Percentiles rank a stretch among this genome's conserved stretches.
These are phyloP conservation scores for Mechanitis mazaeus DNA, from an alignment of 2,888 invertebrate species.

Conservation along the genomic window DNA sequence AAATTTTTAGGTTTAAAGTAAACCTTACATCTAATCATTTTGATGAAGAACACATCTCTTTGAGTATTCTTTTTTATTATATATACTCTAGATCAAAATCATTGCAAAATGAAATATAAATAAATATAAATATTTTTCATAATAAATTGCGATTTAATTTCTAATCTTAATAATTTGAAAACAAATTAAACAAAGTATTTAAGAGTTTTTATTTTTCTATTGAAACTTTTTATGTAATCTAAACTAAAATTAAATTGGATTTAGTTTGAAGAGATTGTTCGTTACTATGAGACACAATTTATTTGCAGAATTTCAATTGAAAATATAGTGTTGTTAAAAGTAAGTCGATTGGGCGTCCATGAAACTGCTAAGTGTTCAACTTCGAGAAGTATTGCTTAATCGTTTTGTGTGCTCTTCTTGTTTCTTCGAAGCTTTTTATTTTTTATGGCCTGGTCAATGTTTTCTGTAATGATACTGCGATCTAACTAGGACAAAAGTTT, in stretches of 20 bases:
- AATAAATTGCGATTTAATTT: too few species aligned
- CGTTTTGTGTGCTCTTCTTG: neutral
- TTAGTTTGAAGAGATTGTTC: neutral
- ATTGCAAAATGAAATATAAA: too few species aligned
- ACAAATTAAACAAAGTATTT: too few species aligned
- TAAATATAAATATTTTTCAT: too few species aligned
- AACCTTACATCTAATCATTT: too few species aligned
- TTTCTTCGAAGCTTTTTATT: neutral
- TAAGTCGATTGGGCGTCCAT: neutral
- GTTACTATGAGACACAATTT: neutral
- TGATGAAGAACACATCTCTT: too few species aligned
- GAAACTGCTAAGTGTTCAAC: constrained; percentile 1
- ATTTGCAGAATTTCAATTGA: neutral
- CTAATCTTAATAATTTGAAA: too few species aligned
- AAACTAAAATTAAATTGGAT: neutral
- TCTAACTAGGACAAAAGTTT: neutral
- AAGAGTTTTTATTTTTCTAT: too few species aligned
- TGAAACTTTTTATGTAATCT: neutral
- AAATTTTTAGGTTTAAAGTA: too few species aligned
- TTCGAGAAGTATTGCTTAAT: neutral
- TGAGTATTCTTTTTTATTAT: too few species aligned
- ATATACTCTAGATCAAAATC: too few species aligned
- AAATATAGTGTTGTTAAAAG: constrained; percentile 2
- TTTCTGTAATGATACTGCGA: neutral
- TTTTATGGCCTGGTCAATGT: neutral